Conservation (phyloP, 64 coral and sea anemone genomes). For the Actinia tenebrosa region DNA sequence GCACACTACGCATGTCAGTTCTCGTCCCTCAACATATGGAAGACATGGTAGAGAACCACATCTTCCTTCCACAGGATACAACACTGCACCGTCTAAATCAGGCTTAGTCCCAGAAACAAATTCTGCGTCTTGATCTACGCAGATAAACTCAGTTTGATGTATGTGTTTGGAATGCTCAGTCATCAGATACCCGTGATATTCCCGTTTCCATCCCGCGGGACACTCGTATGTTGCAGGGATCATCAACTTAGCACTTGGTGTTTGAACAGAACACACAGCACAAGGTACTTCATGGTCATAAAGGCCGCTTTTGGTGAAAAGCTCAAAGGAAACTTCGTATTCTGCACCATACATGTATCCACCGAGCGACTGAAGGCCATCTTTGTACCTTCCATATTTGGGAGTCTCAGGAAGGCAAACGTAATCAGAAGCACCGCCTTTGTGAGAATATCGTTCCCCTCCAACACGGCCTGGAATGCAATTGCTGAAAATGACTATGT, state of each 20-base stretch:
- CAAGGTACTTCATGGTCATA: constrained; percentile 19
- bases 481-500: background rate
- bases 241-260: constrained; percentile 31
- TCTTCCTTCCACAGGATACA: constrained; percentile 22
- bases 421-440: constrained; percentile 1
- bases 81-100: background rate
- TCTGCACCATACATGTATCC: constrained; percentile 21
- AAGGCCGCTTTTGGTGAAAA: background rate
- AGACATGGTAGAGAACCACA: constrained; percentile 27
- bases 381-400: constrained; percentile 14
- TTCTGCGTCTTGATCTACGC: constrained; percentile 36
- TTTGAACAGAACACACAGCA: constrained; percentile 32
- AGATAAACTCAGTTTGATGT: constrained; percentile 34
- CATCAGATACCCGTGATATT: constrained; percentile 36
- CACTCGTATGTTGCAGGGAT: constrained; percentile 51
- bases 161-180: background rate
- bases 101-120: background rate
- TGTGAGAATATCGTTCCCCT: background rate
- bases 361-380: background rate
- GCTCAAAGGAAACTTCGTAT: constrained; percentile 15
- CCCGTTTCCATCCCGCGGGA: constrained; percentile 34
- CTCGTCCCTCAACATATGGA: constrained; percentile 32
- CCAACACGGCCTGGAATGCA: constrained; percentile 1
- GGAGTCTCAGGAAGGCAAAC: constrained; percentile 19
- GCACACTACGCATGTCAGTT: constrained; percentile 54